phyloP scores from a whole-genome alignment of 92 coral and sea anemone genomes.

The Porites lobata region DNA sequence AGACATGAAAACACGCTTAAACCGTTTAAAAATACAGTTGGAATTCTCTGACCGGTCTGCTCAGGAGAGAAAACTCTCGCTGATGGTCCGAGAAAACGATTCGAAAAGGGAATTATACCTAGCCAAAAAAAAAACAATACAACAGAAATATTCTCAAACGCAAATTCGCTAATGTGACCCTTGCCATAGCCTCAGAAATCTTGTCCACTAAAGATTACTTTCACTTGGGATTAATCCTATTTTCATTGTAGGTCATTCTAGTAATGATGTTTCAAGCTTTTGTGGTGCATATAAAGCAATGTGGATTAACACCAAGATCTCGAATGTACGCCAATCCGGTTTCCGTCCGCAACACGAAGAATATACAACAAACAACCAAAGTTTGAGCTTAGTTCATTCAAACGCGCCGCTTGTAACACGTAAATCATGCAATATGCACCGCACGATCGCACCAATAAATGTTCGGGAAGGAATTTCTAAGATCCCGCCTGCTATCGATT shows the following conservation, averaged over 20 bases:
- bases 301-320: background rate
- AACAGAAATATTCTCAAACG: constrained; percentile 34
- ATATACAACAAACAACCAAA: background rate
- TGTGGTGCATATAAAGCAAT: constrained; percentile 4
- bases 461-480: constrained; percentile 19
- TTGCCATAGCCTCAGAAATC: constrained; percentile 1
- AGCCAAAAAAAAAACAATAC: constrained; percentile 11
- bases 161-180: constrained; percentile 27
- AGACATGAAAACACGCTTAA: background rate
- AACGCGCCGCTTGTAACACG: background rate
- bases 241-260: constrained; percentile 24
- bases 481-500: background rate
- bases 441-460: background rate
- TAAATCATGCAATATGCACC: background rate
- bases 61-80: background rate
- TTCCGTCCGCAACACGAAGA: background rate
- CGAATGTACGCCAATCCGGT: constrained; percentile 12
- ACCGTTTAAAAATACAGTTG: background rate
- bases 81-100: constrained; percentile 6
- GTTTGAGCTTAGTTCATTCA: background rate
- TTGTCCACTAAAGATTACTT: background rate
- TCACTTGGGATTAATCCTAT: constrained; percentile 28
- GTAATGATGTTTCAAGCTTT: background rate
- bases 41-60: background rate
- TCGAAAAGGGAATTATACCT: constrained; percentile 16